A percentile compares a stretch with the other conserved stretches of the same genome.
phyloP scores from a whole-genome alignment of 2,797 vertebrate genomes.

The Xyrichtys novacula region DNA sequence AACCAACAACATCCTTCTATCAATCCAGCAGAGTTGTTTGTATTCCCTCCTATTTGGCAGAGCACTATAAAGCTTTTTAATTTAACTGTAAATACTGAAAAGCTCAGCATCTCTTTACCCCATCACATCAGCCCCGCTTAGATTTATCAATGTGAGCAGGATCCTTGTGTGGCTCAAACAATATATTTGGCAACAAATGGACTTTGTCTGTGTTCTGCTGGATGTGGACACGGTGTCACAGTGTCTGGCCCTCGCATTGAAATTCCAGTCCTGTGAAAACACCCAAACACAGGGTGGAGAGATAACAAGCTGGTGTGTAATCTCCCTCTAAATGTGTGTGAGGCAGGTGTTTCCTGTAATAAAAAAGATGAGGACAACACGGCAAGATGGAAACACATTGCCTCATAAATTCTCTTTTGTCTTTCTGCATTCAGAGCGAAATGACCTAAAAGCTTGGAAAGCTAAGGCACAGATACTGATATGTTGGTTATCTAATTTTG shows the following conservation, averaged over 20 bases:
- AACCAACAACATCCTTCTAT: too few species aligned
- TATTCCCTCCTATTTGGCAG: not conserved
- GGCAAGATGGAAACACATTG: conserved; percentile 69
- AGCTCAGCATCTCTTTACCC: conserved; percentile 22
- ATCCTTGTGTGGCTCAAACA: conserved; percentile 48
- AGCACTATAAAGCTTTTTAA: conserved; percentile 18
- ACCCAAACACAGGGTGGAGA: conserved; percentile 71
- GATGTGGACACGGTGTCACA: conserved; percentile 61
- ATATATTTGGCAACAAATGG: conserved; percentile 66
- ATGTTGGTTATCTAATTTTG: conserved; percentile 31
- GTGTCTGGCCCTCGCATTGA: conserved; percentile 75
- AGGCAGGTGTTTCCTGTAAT: conserved; percentile 72
- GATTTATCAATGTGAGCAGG: conserved; percentile 41
- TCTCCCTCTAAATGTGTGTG: conserved; percentile 73
- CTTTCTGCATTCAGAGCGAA: conserved; percentile 44
- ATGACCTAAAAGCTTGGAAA: conserved; percentile 52
- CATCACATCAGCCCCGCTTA: conserved; percentile 3
- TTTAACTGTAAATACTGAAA: conserved; percentile 6
- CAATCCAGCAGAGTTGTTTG: not conserved
- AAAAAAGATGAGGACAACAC: conserved; percentile 46
- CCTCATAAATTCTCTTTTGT: conserved; percentile 62
- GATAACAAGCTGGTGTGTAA: conserved; percentile 80
- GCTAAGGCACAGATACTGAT: conserved; percentile 36
- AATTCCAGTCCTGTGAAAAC: conserved; percentile 77
- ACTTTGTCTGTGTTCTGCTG: conserved; percentile 62